Evolutionary conservation across 2,113 vertebrate species (phyloP).

Genomic region (Urocitellus parryii): DNA sequence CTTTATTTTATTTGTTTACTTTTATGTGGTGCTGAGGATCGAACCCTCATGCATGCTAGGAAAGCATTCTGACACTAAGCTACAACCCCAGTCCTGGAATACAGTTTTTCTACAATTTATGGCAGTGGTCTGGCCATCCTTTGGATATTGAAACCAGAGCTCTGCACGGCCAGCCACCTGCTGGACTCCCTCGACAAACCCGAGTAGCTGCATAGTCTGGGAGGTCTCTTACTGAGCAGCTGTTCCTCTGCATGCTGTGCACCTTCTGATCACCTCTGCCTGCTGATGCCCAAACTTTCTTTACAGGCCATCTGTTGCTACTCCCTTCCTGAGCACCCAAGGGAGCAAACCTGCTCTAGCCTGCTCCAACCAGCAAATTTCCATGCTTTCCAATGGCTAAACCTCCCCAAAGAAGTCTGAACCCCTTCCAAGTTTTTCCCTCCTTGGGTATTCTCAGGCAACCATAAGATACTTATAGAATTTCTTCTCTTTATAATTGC

Average conservation of each 20-base stretch:
- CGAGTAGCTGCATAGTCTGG: accelerated
- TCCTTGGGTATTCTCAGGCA: neutral
- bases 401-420: neutral
- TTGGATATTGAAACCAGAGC: neutral
- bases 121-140: neutral
- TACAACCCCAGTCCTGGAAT: neutral
- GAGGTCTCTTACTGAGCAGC: neutral
- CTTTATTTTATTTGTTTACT: too few relatives aligned
- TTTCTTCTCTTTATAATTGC: neutral
- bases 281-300: neutral
- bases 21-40: too few relatives aligned
- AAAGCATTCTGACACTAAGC: too few relatives aligned
- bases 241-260: accelerated
- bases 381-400: neutral
- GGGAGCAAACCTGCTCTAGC: neutral
- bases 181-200: neutral
- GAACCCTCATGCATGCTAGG: too few relatives aligned
- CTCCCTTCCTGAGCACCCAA: neutral
- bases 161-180: too few relatives aligned
- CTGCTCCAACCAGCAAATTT: neutral
- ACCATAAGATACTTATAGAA: neutral
- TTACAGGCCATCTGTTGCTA: neutral
- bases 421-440: neutral
- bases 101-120: neutral
- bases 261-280: neutral